phyloP scores from a whole-genome alignment of 2,797 vertebrate genomes.

The Pseudochaenichthys georgianus region DNA sequence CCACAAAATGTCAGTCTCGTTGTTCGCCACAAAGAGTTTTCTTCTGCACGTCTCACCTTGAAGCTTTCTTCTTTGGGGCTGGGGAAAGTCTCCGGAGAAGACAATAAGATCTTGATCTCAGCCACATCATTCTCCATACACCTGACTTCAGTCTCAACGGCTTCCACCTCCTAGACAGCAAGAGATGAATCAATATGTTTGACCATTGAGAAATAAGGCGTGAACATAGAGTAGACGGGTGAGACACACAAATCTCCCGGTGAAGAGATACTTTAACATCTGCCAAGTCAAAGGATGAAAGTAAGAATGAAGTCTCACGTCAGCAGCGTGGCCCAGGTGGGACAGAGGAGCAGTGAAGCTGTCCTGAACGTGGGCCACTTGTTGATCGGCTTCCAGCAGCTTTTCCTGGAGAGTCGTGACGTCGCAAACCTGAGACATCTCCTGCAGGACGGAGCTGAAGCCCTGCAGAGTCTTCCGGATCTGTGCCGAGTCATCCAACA shows the following conservation, averaged over 20 bases:
- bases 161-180: constrained; percentile 88
- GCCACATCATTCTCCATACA: constrained; percentile 87
- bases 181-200: background rate
- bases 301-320: constrained; percentile 81
- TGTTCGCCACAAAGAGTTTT: background rate
- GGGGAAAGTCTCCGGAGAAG: constrained; percentile 88
- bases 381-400: constrained; percentile 80
- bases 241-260: background rate
- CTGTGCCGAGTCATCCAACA: constrained; percentile 91
- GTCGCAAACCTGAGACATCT: constrained; percentile 88
- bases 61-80: constrained; percentile 88
- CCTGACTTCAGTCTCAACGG: constrained; percentile 90
- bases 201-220: background rate
- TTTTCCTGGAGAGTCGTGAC: constrained; percentile 79
- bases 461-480: constrained; percentile 87
- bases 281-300: background rate
- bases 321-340: constrained; percentile 87
- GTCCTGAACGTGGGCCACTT: constrained; percentile 86
- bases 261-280: background rate
- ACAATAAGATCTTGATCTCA: constrained; percentile 88
- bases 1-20: no score
- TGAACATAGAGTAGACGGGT: background rate
- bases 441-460: constrained; percentile 84
- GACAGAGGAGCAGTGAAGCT: constrained; percentile 86
- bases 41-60: constrained; percentile 80